Evolutionary conservation across 2,888 invertebrate genomes (phyloP).

Genomic region (Deladenus siricidicola): DNA sequence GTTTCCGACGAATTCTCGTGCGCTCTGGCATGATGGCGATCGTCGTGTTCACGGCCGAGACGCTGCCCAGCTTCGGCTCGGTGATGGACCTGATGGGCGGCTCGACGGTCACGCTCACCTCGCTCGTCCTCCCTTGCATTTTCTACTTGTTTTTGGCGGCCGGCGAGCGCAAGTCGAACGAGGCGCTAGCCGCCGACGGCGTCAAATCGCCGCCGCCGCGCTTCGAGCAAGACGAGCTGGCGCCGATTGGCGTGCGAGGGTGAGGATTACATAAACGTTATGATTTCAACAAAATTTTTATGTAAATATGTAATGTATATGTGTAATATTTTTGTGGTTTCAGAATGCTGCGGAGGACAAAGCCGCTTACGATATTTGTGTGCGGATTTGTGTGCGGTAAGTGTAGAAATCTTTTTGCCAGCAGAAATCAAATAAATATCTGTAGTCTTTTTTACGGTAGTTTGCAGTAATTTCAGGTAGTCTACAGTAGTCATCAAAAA

Average conservation of each 20-base stretch:
- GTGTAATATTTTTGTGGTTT: too few relatives aligned
- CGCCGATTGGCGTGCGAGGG: too few relatives aligned
- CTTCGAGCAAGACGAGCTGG: too few relatives aligned
- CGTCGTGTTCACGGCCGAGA: slow-evolving; percentile 21
- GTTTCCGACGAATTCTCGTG: slow-evolving; percentile 26
- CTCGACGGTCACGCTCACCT: slow-evolving; percentile 27
- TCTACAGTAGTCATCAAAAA: too few relatives aligned
- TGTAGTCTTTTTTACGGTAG: too few relatives aligned
- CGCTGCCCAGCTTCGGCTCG: slow-evolving; percentile 32
- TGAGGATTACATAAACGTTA: too few relatives aligned
- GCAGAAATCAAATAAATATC: too few relatives aligned
- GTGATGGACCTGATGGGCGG: slow-evolving; percentile 29
- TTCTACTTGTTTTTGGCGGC: slow-evolving; percentile 30
- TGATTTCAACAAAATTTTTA: too few relatives aligned
- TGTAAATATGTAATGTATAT: too few relatives aligned
- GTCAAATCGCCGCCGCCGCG: too few relatives aligned
- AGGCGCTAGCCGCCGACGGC: too few relatives aligned
- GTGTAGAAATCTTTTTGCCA: neutral
- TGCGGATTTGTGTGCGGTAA: slow-evolving; percentile 12
- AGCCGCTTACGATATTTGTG: slow-evolving; percentile 7
- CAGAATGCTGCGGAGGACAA: neutral
- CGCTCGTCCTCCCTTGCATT: slow-evolving; percentile 24
- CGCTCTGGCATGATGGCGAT: slow-evolving; percentile 36
- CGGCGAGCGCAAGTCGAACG: slow-evolving; percentile 17
- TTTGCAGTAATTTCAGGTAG: too few relatives aligned